Percentiles rank a stretch among this genome's conserved stretches.
These are phyloP conservation scores for Netelia fuscicornis DNA, from an alignment of 2,888 invertebrate genomes.

Conservation along the genomic window DNA sequence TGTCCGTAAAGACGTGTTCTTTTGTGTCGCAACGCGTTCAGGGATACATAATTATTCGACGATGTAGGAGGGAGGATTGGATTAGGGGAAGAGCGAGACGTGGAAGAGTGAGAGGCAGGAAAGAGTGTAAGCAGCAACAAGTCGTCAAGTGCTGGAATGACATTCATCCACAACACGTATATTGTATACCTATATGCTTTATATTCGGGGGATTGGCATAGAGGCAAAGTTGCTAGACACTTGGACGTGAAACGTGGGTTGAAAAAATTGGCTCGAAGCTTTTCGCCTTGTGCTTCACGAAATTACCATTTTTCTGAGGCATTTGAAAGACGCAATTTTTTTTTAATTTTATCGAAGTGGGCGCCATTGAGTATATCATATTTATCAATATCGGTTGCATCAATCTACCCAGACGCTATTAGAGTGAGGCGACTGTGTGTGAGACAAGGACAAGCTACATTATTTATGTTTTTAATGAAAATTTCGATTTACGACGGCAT, in stretches of 20 bases:
- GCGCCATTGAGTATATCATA: not conserved
- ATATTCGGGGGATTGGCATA: not conserved
- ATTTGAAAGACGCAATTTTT: not conserved
- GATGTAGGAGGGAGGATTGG: constrained; percentile 3
- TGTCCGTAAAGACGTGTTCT: constrained; percentile 35
- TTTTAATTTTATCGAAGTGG: not conserved
- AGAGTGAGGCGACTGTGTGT: not conserved
- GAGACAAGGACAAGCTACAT: not conserved
- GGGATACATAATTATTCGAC: constrained; percentile 43
- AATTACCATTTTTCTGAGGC: not conserved
- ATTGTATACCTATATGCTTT: not conserved
- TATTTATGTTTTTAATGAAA: constrained; percentile 25
- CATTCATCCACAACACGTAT: not conserved
- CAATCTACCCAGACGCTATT: not conserved
- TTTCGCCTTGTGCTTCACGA: not conserved
- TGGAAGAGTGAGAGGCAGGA: constrained; percentile 8
- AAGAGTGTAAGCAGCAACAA: constrained; percentile 42
- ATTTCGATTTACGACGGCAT: constrained; percentile 23
- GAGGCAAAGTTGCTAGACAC: not conserved
- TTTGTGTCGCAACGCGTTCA: constrained; percentile 30
- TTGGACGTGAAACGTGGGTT: constrained; percentile 22
- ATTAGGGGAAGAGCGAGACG: constrained; percentile 3
- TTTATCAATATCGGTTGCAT: not conserved
- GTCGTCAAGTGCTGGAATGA: constrained; percentile 9
- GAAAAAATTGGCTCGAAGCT: constrained; percentile 20